phyloP scores from a whole-genome alignment of 1,140 invertebrate genomes.

The Hormaphis cornu region DNA sequence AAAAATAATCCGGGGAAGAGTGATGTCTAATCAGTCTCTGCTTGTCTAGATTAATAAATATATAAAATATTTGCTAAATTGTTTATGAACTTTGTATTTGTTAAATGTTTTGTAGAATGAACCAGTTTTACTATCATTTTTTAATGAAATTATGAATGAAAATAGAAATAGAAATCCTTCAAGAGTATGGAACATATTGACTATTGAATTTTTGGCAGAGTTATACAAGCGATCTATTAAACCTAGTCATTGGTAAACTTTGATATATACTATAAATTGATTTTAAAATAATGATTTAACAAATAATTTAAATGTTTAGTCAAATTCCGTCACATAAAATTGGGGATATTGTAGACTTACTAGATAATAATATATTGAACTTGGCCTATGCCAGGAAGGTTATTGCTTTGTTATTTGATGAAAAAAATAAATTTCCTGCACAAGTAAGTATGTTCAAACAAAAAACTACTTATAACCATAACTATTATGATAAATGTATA shows the following conservation, averaged over 20 bases:
- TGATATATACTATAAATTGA: background rate
- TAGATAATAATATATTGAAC: constrained; percentile 53
- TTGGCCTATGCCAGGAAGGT: constrained; percentile 48
- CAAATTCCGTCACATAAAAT: constrained; percentile 45
- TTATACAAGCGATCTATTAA: constrained; percentile 54
- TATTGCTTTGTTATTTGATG: constrained; percentile 45
- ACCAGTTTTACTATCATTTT: constrained; percentile 51
- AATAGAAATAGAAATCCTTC: constrained; percentile 47
- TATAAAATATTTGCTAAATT: no score
- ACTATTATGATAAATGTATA: background rate
- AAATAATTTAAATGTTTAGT: constrained; percentile 41
- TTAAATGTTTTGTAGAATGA: constrained; percentile 52
- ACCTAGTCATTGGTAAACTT: constrained; percentile 48
- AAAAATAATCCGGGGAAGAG: no score
- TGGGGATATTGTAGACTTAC: constrained; percentile 51
- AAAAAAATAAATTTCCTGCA: constrained; percentile 42
- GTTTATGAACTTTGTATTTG: no score
- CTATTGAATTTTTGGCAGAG: constrained; percentile 54
- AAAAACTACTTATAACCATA: constrained; percentile 34
- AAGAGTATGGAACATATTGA: constrained; percentile 55
- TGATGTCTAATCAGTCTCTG: no score
- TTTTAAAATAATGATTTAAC: constrained; percentile 15
- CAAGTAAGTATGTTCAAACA: constrained; percentile 42
- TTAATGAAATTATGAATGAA: constrained; percentile 48
- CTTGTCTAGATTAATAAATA: no score